These are phyloP conservation scores for Eulithis prunata DNA, from an alignment of 2,888 invertebrate genomes.

Conservation along the genomic window DNA sequence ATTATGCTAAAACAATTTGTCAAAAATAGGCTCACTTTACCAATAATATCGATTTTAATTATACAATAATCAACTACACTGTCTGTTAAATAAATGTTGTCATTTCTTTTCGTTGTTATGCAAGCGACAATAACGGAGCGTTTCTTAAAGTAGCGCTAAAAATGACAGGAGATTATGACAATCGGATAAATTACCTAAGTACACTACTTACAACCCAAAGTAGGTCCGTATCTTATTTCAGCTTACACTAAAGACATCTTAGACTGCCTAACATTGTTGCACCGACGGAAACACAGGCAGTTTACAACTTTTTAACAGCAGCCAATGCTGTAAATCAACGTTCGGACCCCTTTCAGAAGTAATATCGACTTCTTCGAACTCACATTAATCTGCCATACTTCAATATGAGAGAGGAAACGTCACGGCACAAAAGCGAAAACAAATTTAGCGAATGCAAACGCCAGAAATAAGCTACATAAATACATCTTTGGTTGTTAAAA, in stretches of 20 bases:
- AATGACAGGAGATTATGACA: too few species aligned
- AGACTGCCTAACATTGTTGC: conserved; percentile 67
- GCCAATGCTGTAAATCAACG: conserved; percentile 77
- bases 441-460: conserved; percentile 61
- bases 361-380: conserved; percentile 82
- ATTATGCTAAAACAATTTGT: too few species aligned
- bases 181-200: too few species aligned
- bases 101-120: too few species aligned
- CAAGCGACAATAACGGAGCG: too few species aligned
- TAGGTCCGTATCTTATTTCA: neutral
- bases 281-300: conserved; percentile 79
- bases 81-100: too few species aligned
- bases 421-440: conserved; percentile 64
- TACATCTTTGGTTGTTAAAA: conserved; percentile 16
- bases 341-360: conserved; percentile 80
- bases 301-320: conserved; percentile 83
- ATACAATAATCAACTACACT: too few species aligned
- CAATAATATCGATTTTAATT: too few species aligned
- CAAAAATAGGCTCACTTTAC: too few species aligned
- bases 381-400: conserved; percentile 81
- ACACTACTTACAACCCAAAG: too few species aligned
- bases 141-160: too few species aligned
- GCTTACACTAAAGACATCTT: conserved; percentile 22
- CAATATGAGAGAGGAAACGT: conserved; percentile 77
- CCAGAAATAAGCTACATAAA: conserved; percentile 45